phyloP scores from a whole-genome alignment of 1,140 invertebrate genomes.

The Camponotus vicinus region DNA sequence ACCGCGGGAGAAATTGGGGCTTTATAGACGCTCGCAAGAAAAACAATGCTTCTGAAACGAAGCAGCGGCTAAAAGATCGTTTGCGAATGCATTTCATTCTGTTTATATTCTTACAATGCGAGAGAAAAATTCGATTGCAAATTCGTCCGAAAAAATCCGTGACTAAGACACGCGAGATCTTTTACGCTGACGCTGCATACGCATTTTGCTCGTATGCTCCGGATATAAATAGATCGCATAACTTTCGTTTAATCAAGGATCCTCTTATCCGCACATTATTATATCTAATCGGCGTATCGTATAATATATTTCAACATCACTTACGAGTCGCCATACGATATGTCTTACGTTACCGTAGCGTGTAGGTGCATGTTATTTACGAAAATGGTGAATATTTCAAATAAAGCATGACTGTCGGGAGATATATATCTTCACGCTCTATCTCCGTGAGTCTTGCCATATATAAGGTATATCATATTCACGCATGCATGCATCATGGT shows the following conservation, averaged over 20 bases:
- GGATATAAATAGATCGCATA: neutral
- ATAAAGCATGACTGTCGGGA: slow-evolving; percentile 66
- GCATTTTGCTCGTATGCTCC: neutral
- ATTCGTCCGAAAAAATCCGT: neutral
- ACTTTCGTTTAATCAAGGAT: neutral
- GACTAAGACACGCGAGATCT: neutral
- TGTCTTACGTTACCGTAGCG: slow-evolving; percentile 69
- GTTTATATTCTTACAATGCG: slow-evolving; percentile 7
- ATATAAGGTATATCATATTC: slow-evolving; percentile 73
- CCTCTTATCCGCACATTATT: slow-evolving; percentile 17
- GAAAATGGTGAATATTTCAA: slow-evolving; percentile 77
- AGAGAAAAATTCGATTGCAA: neutral
- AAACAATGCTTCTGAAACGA: slow-evolving; percentile 39
- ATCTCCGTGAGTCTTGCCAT: slow-evolving; percentile 63
- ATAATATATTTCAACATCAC: slow-evolving; percentile 61
- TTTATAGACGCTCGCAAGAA: slow-evolving; percentile 39
- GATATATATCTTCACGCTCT: slow-evolving; percentile 69
- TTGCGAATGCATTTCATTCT: neutral
- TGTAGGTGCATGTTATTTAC: slow-evolving; percentile 69
- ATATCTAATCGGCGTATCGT: slow-evolving; percentile 64
- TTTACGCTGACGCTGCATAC: neutral
- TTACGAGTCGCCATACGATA: slow-evolving; percentile 67
- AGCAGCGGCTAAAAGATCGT: neutral
- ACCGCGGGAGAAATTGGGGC: slow-evolving; percentile 45
- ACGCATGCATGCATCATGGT: slow-evolving; percentile 71